Conservation (phyloP, 2,113 vertebrate genomes). For the Laterallus jamaicensis region DNA sequence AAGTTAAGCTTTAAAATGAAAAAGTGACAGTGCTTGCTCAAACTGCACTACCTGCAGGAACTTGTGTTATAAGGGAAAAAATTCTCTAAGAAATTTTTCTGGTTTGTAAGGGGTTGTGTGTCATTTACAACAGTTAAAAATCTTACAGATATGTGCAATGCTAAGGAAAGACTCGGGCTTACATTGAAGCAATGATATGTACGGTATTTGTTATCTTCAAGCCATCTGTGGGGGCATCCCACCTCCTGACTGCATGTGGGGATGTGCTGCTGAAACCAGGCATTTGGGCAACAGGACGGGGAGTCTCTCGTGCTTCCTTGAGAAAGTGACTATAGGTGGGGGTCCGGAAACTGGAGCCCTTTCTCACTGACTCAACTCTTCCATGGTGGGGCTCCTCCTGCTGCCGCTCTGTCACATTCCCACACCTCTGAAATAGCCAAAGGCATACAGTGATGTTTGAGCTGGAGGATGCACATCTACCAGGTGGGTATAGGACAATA, state of each 20-base stretch:
- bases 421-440: background rate
- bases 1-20: background rate
- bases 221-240: background rate
- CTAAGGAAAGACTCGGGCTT: background rate
- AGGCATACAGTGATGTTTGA: background rate
- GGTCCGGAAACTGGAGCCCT: background rate
- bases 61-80: background rate
- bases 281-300: rapidly evolving
- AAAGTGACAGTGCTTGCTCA: background rate
- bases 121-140: background rate
- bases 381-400: background rate
- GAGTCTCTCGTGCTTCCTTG: background rate
- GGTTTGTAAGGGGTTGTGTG: background rate
- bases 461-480: background rate
- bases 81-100: background rate
- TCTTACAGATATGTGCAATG: background rate
- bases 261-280: background rate
- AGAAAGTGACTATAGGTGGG: background rate
- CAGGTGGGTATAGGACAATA: background rate
- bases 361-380: background rate
- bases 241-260: background rate
- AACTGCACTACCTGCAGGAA: background rate
- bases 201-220: background rate
- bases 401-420: rapidly evolving
- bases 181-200: background rate